Evolutionary conservation across 2,888 invertebrate genomes (phyloP).

Genomic region (Calameuta pallipes): DNA sequence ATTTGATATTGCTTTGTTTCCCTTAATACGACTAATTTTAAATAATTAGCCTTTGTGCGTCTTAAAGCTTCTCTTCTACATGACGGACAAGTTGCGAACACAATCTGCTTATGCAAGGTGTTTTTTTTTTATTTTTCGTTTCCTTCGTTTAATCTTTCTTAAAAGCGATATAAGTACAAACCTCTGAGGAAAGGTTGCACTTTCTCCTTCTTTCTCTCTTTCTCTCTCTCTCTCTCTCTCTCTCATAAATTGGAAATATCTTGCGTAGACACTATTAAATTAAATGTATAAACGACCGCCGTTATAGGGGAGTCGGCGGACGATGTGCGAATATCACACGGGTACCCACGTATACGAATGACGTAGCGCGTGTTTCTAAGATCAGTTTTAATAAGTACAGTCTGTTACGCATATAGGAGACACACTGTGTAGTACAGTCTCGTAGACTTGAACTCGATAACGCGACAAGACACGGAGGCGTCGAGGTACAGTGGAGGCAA

Average conservation of each 20-base stretch:
- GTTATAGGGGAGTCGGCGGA: conserved; percentile 5
- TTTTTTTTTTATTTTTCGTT: conserved; percentile 9
- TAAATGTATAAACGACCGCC: conserved; percentile 13
- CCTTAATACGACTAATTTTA: conserved; percentile 18
- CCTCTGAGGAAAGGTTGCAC: conserved; percentile 30
- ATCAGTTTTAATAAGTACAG: conserved; percentile 27
- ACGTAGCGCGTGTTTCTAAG: conserved; percentile 15
- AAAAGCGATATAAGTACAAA: conserved; percentile 26
- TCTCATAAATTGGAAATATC: conserved; percentile 34
- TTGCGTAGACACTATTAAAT: conserved; percentile 10
- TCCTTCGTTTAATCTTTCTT: conserved; percentile 10
- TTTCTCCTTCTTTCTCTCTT: conserved; percentile 12
- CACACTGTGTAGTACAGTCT: conserved; percentile 20
- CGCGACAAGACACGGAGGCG: conserved; percentile 27
- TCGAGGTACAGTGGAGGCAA: conserved; percentile 16
- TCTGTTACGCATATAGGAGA: conserved; percentile 21
- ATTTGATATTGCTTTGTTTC: conserved; percentile 13
- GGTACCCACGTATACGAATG: conserved; percentile 12
- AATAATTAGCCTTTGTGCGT: conserved; percentile 21
- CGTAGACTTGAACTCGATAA: conserved; percentile 12
- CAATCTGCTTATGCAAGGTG: conserved; percentile 40
- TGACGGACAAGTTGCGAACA: conserved; percentile 32
- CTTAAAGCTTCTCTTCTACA: neutral
- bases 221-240: conserved; percentile 5
- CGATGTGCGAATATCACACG: conserved; percentile 20